Conservation (phyloP, 2,888 invertebrate species). For the Caenorhabditis sulstoni region DNA sequence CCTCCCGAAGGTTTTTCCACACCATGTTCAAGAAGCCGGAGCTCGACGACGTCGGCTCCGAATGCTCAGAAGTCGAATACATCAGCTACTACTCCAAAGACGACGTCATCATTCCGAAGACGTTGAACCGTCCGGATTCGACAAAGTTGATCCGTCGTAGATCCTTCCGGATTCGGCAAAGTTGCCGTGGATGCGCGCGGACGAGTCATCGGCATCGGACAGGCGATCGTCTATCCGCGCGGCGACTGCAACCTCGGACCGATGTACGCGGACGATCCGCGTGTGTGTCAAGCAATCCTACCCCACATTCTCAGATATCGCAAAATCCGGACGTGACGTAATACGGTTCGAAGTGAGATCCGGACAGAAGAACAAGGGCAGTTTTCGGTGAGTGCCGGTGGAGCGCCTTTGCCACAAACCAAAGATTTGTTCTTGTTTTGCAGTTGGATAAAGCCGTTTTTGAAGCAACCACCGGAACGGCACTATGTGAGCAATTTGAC, state of each 20-base stretch:
- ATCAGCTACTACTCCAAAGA: slow-evolving; percentile 27
- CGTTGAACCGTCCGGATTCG: slow-evolving; percentile 21
- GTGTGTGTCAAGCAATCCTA: slow-evolving; percentile 36
- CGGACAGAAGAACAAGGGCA: too few species aligned
- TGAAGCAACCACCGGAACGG: slow-evolving; percentile 27
- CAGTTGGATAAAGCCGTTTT: slow-evolving; percentile 38
- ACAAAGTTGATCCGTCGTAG: slow-evolving; percentile 20
- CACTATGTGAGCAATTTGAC: too few species aligned
- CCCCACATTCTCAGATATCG: slow-evolving; percentile 41
- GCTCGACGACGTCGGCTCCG: too few species aligned
- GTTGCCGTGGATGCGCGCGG: slow-evolving; percentile 31
- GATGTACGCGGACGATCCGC: slow-evolving; percentile 32
- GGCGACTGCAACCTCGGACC: slow-evolving; percentile 45
- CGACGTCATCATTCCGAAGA: too few species aligned
- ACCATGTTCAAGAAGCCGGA: too few species aligned
- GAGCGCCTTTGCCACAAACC: too few species aligned
- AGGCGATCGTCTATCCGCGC: slow-evolving; percentile 41
- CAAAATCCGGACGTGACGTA: neutral
- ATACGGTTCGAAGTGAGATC: slow-evolving; percentile 9
- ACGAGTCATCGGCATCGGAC: slow-evolving; percentile 41
- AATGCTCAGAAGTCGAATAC: slow-evolving; percentile 2
- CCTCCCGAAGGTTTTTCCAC: too few species aligned
- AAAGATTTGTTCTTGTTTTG: too few species aligned
- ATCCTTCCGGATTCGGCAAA: slow-evolving; percentile 35
- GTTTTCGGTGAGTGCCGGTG: too few species aligned